Conservation (phyloP, 2,888 invertebrate genomes). For the Eupithecia subfuscata region DNA sequence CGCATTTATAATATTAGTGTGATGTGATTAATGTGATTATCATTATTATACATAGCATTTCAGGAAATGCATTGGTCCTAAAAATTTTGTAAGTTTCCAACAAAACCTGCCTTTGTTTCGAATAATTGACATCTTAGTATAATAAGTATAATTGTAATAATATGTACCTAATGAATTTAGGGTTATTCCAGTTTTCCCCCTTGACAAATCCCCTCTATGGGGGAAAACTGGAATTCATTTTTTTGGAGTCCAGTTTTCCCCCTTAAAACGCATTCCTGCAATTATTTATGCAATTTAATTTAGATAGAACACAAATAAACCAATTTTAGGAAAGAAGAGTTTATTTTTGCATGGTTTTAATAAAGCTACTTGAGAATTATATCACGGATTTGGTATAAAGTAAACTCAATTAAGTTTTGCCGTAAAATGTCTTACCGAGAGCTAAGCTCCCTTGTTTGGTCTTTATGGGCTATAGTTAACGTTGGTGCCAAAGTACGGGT, state of each 20-base stretch:
- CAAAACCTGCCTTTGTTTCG: too few species aligned
- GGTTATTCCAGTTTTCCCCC: too few species aligned
- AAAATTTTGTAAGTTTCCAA: neutral
- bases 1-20: too few species aligned
- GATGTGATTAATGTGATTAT: too few species aligned
- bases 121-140: too few species aligned
- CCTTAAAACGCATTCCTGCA: too few species aligned
- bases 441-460: conserved; percentile 28
- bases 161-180: too few species aligned
- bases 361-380: conserved; percentile 35
- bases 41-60: too few species aligned
- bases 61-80: neutral
- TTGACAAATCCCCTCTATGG: too few species aligned
- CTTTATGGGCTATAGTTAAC: conserved; percentile 37
- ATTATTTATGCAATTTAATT: neutral
- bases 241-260: too few species aligned
- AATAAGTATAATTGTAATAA: too few species aligned
- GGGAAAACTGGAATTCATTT: too few species aligned
- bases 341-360: conserved; percentile 11
- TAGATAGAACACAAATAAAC: neutral
- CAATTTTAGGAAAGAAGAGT: neutral
- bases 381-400: conserved; percentile 37
- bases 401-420: conserved; percentile 40
- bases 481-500: neutral
- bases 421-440: conserved; percentile 31